Evolutionary conservation across 2,797 vertebrate genomes (phyloP).

Genomic region (Urocyon cinereoargenteus): DNA sequence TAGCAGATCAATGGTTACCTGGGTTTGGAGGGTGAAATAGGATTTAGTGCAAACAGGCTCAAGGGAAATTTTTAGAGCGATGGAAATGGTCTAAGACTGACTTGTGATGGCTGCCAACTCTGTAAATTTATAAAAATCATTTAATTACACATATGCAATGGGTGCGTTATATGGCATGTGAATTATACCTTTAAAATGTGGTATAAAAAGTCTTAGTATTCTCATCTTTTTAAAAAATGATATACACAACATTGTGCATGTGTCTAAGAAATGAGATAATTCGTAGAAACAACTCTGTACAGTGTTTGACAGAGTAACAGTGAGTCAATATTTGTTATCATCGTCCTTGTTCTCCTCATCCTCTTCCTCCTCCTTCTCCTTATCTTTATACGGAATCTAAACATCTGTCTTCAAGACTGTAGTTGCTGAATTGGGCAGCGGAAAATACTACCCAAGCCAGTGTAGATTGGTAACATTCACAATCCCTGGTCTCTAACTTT

Average conservation of each 20-base stretch:
- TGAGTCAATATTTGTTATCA: background rate
- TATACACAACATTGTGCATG: background rate
- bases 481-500: background rate
- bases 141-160: background rate
- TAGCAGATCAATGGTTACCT: background rate
- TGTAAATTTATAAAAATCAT: conserved; percentile 1
- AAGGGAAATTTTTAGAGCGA: background rate
- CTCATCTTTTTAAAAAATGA: background rate
- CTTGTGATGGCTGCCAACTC: background rate
- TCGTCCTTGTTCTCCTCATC: background rate
- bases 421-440: background rate
- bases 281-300: background rate
- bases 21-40: background rate
- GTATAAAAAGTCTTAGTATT: background rate
- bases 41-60: background rate
- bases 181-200: background rate
- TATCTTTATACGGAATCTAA: background rate
- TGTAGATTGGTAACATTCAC: background rate
- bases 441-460: background rate
- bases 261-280: background rate
- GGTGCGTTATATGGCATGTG: background rate
- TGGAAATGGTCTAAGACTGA: background rate
- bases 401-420: background rate
- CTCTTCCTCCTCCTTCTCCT: background rate
- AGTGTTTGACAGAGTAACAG: background rate